Conservation (phyloP, 2,888 invertebrate genomes). For the Agrochola macilenta region DNA sequence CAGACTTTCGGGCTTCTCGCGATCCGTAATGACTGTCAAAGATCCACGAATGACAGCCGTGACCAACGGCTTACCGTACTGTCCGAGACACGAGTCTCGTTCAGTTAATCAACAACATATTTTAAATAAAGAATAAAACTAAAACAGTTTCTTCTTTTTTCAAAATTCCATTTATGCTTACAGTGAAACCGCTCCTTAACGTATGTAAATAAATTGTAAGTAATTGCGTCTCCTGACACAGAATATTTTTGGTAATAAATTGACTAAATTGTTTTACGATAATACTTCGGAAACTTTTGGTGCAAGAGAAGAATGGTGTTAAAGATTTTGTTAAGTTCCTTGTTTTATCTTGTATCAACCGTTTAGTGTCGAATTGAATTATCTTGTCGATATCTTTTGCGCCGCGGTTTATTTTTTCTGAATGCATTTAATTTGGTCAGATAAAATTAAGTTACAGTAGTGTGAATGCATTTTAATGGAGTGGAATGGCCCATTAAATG, state of each 20-base stretch:
- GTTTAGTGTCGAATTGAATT: conserved; percentile 29
- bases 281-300: conserved; percentile 49
- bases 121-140: neutral
- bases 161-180: conserved; percentile 26
- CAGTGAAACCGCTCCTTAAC: conserved; percentile 68
- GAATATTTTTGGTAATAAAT: conserved; percentile 65
- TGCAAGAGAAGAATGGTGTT: conserved; percentile 15
- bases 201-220: conserved; percentile 83
- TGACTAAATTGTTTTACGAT: conserved; percentile 71
- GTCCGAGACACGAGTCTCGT: no score
- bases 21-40: no score
- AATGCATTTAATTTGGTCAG: conserved; percentile 8
- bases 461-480: neutral
- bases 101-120: neutral
- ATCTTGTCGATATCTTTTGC: conserved; percentile 11
- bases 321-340: conserved; percentile 19
- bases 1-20: no score
- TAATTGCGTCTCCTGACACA: conserved; percentile 79
- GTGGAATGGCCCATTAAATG: neutral
- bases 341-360: conserved; percentile 26
- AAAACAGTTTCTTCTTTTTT: neutral
- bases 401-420: neutral
- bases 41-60: no score
- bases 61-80: no score
- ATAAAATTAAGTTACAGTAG: neutral